Conservation (phyloP, 2,113 vertebrate species). For the Thomomys bottae region DNA sequence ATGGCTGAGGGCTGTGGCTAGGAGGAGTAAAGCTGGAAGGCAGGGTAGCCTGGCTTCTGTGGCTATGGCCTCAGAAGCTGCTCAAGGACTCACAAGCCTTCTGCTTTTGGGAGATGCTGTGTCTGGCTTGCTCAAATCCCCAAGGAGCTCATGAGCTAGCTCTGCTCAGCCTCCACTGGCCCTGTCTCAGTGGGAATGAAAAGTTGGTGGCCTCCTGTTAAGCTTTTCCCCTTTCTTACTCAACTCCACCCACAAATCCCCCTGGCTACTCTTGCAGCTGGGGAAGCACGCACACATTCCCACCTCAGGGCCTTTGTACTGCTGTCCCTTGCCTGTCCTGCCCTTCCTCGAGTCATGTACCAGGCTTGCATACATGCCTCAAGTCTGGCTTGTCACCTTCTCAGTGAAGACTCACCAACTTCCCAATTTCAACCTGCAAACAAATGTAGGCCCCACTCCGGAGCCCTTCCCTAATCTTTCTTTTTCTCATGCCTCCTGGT, state of each 20-base stretch:
- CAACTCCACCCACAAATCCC: neutral
- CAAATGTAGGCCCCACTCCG: neutral
- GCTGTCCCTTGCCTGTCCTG: neutral
- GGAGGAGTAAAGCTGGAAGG: neutral
- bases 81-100: neutral
- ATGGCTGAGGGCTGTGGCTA: constrained; percentile 65
- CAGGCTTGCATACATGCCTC: neutral
- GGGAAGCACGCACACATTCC: neutral
- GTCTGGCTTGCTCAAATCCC: neutral
- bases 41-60: neutral
- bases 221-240: neutral
- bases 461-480: neutral
- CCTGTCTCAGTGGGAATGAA: neutral
- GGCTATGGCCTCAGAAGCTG: neutral
- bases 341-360: neutral
- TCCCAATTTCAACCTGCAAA: neutral
- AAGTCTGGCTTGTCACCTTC: too few relatives aligned
- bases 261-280: neutral
- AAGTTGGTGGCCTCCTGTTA: neutral
- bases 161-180: neutral
- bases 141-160: neutral
- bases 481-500: neutral
- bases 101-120: neutral
- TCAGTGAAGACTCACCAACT: neutral
- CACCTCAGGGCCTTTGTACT: neutral